A percentile compares a stretch with the other conserved stretches of the same genome.
phyloP scores from a whole-genome alignment of 2,888 invertebrate genomes.

The Torymus auratus region DNA sequence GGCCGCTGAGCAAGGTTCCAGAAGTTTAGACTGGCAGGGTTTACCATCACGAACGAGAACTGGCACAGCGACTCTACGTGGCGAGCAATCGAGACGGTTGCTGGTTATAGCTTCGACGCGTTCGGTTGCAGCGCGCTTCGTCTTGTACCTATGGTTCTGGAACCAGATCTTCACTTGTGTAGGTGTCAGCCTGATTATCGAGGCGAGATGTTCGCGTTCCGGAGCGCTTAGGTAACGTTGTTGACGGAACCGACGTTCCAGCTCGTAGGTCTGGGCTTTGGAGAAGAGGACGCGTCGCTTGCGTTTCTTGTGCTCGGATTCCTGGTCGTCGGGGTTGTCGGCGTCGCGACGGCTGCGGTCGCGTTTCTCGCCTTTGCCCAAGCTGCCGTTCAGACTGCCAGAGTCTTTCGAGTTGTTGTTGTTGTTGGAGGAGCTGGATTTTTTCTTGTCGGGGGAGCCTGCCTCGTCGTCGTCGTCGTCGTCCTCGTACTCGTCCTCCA shows the following conservation, averaged over 20 bases:
- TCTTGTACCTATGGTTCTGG: slow-evolving; percentile 98
- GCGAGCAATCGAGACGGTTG: slow-evolving; percentile 84
- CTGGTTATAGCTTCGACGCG: slow-evolving; percentile 84
- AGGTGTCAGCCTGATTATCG: slow-evolving; percentile 95
- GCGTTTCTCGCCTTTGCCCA: slow-evolving; percentile 40
- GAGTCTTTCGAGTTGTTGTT: slow-evolving; percentile 62
- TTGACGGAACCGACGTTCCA: slow-evolving; percentile 95
- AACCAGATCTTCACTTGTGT: slow-evolving; percentile 99
- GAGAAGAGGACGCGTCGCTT: slow-evolving; percentile 98
- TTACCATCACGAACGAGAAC: slow-evolving; percentile 96
- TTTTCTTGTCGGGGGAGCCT: slow-evolving; percentile 45
- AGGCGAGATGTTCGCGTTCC: slow-evolving; percentile 97
- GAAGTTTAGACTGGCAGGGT: slow-evolving; percentile 83
- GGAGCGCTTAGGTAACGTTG: slow-evolving; percentile 98
- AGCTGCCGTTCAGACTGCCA: slow-evolving; percentile 70
- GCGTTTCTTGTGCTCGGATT: slow-evolving; percentile 85
- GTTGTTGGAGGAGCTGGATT: slow-evolving; percentile 18
- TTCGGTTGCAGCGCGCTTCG: slow-evolving; percentile 97
- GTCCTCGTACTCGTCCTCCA: slow-evolving; percentile 78
- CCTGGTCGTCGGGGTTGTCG: slow-evolving; percentile 61
- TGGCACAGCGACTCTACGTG: slow-evolving; percentile 94
- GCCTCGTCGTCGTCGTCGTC: slow-evolving; percentile 60
- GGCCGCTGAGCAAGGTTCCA: slow-evolving; percentile 66
- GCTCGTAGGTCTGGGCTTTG: slow-evolving; percentile 97
- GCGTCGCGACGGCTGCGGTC: slow-evolving; percentile 32